Conservation (phyloP, 2,888 invertebrate genomes). For the Oscheius sp. region DNA sequence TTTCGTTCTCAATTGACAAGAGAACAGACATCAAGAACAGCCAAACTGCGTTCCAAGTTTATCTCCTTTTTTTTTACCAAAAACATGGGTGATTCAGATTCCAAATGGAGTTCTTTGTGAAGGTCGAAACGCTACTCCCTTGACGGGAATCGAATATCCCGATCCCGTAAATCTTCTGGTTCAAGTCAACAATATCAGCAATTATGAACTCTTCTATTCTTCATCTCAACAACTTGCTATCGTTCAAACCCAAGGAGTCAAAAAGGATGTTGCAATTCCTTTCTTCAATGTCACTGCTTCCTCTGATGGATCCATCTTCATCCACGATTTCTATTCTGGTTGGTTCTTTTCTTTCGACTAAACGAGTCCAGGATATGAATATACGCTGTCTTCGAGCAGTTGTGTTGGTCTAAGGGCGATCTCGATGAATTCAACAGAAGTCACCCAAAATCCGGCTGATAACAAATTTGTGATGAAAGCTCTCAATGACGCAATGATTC, state of each 20-base stretch:
- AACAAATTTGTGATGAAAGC: background rate
- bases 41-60: background rate
- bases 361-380: constrained; percentile 7
- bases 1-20: constrained; percentile 10
- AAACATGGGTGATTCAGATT: background rate
- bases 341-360: background rate
- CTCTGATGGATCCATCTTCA: background rate
- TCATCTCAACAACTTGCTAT: background rate
- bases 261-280: constrained; percentile 11
- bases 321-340: constrained; percentile 25
- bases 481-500: background rate
- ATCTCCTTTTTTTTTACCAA: background rate
- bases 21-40: background rate
- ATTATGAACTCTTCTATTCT: constrained; percentile 6
- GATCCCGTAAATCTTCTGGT: constrained; percentile 22
- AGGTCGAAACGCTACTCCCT: background rate
- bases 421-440: background rate
- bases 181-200: background rate
- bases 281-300: constrained; percentile 8
- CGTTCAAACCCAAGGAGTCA: background rate
- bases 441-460: no score
- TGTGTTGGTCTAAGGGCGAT: constrained; percentile 5
- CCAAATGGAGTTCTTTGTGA: constrained; percentile 18
- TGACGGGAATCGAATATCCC: background rate
- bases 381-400: background rate